These are phyloP conservation scores for Acromyrmex heyeri DNA, from an alignment of 1,140 invertebrate species.

Conservation along the genomic window DNA sequence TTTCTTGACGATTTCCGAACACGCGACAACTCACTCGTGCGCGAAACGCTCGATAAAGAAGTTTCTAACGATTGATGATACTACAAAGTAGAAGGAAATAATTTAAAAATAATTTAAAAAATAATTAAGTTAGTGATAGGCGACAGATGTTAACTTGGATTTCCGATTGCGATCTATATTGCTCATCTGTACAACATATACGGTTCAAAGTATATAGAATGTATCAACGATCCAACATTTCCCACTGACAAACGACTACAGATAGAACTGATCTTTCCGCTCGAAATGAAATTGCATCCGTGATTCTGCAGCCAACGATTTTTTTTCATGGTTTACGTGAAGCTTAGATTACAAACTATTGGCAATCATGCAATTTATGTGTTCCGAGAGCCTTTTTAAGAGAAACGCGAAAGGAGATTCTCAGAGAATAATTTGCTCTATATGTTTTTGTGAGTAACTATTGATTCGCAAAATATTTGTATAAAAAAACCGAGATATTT, in stretches of 20 bases:
- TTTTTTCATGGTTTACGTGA: background rate
- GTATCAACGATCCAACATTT: background rate
- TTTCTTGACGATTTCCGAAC: conserved; percentile 50
- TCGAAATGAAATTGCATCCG: conserved; percentile 39
- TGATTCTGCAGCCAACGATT: conserved; percentile 1
- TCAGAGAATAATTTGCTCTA: conserved; percentile 13
- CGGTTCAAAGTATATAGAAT: conserved; percentile 17
- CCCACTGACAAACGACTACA: background rate
- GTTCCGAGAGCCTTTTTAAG: background rate
- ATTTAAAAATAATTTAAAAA: conserved; percentile 45
- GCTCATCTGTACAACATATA: background rate
- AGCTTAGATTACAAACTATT: conserved; percentile 31
- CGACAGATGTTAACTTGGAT: conserved; percentile 42
- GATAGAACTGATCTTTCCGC: conserved; percentile 1
- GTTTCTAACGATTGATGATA: conserved; percentile 54
- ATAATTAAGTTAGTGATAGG: conserved; percentile 14
- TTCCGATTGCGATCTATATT: conserved; percentile 30
- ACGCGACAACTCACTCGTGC: conserved; percentile 36
- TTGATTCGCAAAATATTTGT: conserved; percentile 7
- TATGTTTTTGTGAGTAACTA: background rate
- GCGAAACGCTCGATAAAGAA: conserved; percentile 65
- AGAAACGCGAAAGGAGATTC: background rate
- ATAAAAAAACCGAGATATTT: background rate
- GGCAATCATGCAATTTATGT: conserved; percentile 28
- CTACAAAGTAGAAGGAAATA: conserved; percentile 67